A percentile compares a stretch with the other conserved stretches of the same genome.
phyloP scores from a whole-genome alignment of 2,113 vertebrate species.

The Fukomys damarensis region DNA sequence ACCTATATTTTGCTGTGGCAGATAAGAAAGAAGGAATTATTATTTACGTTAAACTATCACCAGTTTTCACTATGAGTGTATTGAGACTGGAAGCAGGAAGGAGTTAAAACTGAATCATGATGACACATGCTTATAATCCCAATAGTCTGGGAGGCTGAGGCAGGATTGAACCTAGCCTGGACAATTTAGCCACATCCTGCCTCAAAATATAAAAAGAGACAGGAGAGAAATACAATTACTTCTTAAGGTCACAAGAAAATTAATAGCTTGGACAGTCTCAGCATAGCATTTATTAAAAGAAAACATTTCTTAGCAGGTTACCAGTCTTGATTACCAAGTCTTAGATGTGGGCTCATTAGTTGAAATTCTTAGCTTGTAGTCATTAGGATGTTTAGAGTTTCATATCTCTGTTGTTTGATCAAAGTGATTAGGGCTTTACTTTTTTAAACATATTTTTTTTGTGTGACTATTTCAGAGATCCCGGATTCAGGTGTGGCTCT shows the following conservation, averaged over 20 bases:
- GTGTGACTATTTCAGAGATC: conserved; percentile 89
- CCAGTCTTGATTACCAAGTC: neutral
- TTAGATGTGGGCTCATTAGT: neutral
- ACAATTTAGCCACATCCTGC: neutral
- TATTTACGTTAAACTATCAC: neutral
- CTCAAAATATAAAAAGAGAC: neutral
- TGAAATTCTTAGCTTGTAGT: neutral
- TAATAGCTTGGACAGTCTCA: neutral
- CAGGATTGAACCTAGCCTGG: neutral
- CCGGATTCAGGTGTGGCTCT: conserved; percentile 98
- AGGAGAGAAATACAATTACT: neutral
- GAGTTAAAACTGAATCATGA: neutral
- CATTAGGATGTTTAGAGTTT: neutral
- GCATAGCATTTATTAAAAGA: neutral
- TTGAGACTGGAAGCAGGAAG: neutral
- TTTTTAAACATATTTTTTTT: neutral
- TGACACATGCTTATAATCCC: neutral
- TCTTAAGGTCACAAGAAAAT: neutral
- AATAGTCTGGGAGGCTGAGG: neutral
- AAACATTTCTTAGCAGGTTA: conserved; percentile 17
- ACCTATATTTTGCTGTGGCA: neutral
- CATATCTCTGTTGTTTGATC: neutral
- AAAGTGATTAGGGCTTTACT: neutral
- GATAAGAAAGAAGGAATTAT: neutral
- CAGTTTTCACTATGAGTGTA: neutral